Evolutionary conservation across 2,888 invertebrate genomes (phyloP), one percentile per base, ranked within the genome.

Genomic region (Drosophila limbata): DNA sequence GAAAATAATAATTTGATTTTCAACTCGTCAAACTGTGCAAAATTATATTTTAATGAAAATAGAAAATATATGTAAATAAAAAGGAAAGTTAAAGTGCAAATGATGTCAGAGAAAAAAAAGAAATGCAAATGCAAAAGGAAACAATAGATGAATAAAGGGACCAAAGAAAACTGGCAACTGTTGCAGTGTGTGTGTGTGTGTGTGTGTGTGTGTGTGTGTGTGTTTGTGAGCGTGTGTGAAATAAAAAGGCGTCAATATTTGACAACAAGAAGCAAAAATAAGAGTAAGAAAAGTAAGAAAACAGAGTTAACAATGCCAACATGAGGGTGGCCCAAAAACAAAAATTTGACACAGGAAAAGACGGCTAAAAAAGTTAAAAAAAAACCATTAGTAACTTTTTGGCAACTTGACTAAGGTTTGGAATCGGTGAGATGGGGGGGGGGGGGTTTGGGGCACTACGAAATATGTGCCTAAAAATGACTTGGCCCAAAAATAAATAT

Each of bases 401-500:
- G 35, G 42, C 65, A 79, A 65, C 56, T 65, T 65, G 4, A 25
- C 25, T 4, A 25, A 6, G 1, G 25, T 6, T 1, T 0, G 25
- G 25, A 6, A 25, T 6, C 6, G 25, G 6, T 4, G 28, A 1
- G 0, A 4, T 6, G 28, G 28, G 28, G 1, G 4, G 13, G 2
- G 35, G 4, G 0, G 4, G 6, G 53, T 21, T 21, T n/a, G 5
- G 1, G 33, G 56, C 48, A 15, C 60, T 48, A 45, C 69, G 47
- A 47, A 71, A 76, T 59, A 71, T 77, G 72, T 76, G 87, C 81
- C 87, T 80, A 86, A 84, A 86, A 84, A 81, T 73, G 69, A 66
- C 70, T 67, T 66, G 56, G 28, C 59, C 59, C 33, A 76, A 82
- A 82, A 83, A 78, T 78, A 88, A 81, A 86, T 73, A 83, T 88